These are phyloP conservation scores for Heliconius hortense DNA, from an alignment of 2,888 invertebrate genomes.

Conservation along the genomic window DNA sequence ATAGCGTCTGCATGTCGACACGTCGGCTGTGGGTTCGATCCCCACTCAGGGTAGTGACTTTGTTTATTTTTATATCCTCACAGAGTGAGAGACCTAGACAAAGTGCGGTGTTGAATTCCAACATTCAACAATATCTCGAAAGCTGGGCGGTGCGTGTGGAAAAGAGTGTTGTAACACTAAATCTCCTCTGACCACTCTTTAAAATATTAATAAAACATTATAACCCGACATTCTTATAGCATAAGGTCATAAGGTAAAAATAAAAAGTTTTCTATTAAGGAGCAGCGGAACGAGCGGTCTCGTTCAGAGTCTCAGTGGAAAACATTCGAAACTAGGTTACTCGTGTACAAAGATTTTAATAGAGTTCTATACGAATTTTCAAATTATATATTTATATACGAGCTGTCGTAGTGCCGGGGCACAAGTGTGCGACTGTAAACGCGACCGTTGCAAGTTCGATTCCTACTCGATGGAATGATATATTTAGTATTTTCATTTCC, in stretches of 20 bases:
- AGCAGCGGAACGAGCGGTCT: constrained; percentile 10
- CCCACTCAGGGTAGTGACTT: not conserved
- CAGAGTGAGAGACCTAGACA: not conserved
- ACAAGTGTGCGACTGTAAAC: not conserved
- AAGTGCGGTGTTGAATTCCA: not conserved
- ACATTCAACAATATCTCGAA: not conserved
- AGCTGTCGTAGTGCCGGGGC: not conserved
- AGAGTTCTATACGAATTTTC: constrained; percentile 9
- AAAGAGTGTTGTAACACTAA: not conserved
- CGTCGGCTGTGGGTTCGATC: not conserved
- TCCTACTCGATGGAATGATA: not conserved
- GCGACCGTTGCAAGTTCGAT: not conserved
- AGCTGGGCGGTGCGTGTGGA: not conserved
- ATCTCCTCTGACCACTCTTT: not conserved
- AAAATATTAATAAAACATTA: not conserved
- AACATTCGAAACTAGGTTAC: constrained; percentile 31
- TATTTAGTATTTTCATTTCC: too few species aligned
- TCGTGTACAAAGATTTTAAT: constrained; percentile 19
- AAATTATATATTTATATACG: not conserved
- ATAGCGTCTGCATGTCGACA: too few species aligned
- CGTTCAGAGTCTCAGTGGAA: constrained; percentile 15
- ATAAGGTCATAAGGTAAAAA: constrained; percentile 13
- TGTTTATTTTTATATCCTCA: not conserved
- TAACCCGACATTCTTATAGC: not conserved
- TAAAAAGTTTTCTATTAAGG: constrained; percentile 15